Percentiles rank a stretch among this genome's conserved stretches.
phyloP scores from a whole-genome alignment of 2,113 vertebrate genomes.

The Takifugu flavidus region DNA sequence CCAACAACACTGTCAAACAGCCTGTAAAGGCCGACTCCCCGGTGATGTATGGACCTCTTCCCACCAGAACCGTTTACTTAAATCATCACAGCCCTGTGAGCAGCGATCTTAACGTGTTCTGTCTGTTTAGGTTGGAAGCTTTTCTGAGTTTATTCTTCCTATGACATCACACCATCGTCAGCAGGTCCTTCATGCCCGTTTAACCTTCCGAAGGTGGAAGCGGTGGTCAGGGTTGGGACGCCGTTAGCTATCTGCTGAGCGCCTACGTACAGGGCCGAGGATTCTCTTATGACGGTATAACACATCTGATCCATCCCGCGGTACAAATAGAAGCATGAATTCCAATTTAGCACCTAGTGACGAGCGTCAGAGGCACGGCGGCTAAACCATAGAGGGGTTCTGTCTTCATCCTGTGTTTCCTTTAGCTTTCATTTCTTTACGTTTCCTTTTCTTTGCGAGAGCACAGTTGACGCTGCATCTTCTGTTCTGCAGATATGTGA shows the following conservation, averaged over 20 bases:
- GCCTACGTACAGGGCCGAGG: constrained; percentile 65
- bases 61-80: constrained; percentile 53
- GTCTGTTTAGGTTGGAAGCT: background rate
- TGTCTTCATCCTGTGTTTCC: too few species aligned
- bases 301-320: constrained; percentile 60
- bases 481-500: constrained; percentile 51
- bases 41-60: constrained; percentile 24
- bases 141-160: constrained; percentile 38
- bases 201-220: constrained; percentile 63
- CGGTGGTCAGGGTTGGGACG: constrained; percentile 65
- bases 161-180: constrained; percentile 53
- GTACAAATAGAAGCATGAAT: constrained; percentile 68
- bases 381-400: constrained; percentile 25
- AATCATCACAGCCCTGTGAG: constrained; percentile 42
- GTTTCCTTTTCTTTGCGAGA: too few species aligned
- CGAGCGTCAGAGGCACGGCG: constrained; percentile 51
- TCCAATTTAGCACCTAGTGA: constrained; percentile 67
- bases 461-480: too few species aligned
- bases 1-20: constrained; percentile 32
- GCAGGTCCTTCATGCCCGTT: constrained; percentile 65
- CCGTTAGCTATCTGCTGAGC: constrained; percentile 72
- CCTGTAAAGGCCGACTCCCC: constrained; percentile 26
- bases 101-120: constrained; percentile 32
- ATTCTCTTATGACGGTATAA: constrained; percentile 72
- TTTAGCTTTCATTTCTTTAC: too few species aligned